A percentile compares a stretch with the other conserved stretches of the same genome.
Evolutionary conservation across 2,888 invertebrate genomes (phyloP).

Genomic region (Flabesymbios commensalis): DNA sequence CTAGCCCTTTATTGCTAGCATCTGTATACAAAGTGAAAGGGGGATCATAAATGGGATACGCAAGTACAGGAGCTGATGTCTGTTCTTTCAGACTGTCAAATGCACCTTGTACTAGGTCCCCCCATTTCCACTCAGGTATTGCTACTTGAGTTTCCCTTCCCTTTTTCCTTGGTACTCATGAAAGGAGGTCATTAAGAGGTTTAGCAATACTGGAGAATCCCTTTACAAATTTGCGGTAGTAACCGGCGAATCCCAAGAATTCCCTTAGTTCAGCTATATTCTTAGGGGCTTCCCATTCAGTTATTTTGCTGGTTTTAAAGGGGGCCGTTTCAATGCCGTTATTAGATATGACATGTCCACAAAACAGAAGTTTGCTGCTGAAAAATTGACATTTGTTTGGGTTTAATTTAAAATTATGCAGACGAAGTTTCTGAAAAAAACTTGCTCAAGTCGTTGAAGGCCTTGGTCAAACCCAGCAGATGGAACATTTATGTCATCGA

Average conservation of each 20-base stretch:
- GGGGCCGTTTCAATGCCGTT: slow-evolving; percentile 1
- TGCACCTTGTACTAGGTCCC: no score
- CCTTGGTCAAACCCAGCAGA: slow-evolving; percentile 22
- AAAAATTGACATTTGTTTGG: slow-evolving; percentile 19
- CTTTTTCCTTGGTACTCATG: no score
- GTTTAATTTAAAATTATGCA: slow-evolving; percentile 22
- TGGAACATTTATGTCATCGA: slow-evolving; percentile 36
- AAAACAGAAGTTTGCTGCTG: not conserved
- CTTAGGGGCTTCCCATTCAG: not conserved
- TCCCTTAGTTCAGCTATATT: not conserved
- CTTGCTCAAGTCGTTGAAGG: slow-evolving; percentile 17
- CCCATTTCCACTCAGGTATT: no score
- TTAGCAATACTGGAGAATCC: slow-evolving; percentile 7
- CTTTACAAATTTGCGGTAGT: slow-evolving; percentile 13
- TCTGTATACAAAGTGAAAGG: no score
- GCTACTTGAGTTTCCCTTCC: no score
- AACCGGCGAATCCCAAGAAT: slow-evolving; percentile 13
- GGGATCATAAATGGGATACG: no score
- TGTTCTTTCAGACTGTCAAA: no score
- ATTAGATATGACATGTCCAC: slow-evolving; percentile 11
- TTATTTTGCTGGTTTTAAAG: not conserved
- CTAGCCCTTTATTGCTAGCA: no score
- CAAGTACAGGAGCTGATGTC: no score
- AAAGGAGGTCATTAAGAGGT: slow-evolving; percentile 4
- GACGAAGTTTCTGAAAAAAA: slow-evolving; percentile 19